These are phyloP conservation scores for Cancer borealis DNA, from an alignment of 2,888 invertebrate genomes.

Conservation along the genomic window DNA sequence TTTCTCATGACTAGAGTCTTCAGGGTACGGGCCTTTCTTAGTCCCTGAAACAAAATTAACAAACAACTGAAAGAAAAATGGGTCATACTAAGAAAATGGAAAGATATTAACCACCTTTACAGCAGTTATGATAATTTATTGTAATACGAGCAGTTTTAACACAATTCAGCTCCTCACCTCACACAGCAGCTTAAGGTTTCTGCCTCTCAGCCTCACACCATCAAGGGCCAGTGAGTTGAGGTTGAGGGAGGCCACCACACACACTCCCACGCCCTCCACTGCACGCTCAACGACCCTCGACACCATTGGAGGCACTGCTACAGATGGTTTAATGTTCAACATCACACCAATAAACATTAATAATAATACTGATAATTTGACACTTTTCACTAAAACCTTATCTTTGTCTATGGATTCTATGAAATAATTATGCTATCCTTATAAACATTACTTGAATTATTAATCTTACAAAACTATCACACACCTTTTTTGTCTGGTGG, in stretches of 20 bases:
- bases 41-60: slow-evolving; percentile 56
- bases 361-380: background rate
- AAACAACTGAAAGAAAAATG: background rate
- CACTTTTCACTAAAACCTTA: background rate
- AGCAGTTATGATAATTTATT: no score
- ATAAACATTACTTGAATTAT: background rate
- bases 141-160: background rate
- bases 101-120: background rate
- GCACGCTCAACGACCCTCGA: slow-evolving; percentile 48
- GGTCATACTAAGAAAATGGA: background rate
- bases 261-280: slow-evolving; percentile 57
- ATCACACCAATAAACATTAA: background rate
- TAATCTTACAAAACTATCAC: background rate
- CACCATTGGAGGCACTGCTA: background rate
- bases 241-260: slow-evolving; percentile 55
- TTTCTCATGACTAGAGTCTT: slow-evolving; percentile 51
- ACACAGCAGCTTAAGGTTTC: slow-evolving; percentile 59
- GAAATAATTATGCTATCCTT: background rate
- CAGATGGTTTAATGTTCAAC: background rate
- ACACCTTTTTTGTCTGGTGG: slow-evolving; percentile 57
- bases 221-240: slow-evolving; percentile 47
- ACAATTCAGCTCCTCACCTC: slow-evolving; percentile 49
- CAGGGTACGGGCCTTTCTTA: slow-evolving; percentile 55
- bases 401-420: background rate
- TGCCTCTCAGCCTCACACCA: slow-evolving; percentile 58